phyloP scores from a whole-genome alignment of 2,113 vertebrate species.

The Caretta caretta region DNA sequence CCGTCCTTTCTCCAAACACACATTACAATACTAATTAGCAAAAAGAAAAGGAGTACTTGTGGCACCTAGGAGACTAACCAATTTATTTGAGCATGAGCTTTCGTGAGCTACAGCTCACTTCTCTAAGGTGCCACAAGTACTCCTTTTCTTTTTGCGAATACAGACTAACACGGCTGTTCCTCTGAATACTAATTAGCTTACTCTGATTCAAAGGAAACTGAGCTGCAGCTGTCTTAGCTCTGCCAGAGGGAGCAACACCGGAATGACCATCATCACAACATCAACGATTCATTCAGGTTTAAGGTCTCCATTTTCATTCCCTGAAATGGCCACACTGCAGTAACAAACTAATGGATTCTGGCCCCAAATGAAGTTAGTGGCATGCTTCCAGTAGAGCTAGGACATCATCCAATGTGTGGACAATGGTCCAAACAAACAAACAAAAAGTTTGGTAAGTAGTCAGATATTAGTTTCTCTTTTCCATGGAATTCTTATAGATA shows the following conservation, averaged over 20 bases:
- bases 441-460: background rate
- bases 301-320: background rate
- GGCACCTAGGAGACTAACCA: too few species aligned
- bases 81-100: too few species aligned
- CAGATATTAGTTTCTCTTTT: background rate
- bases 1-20: background rate
- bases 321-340: rapidly evolving
- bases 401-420: background rate
- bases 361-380: rapidly evolving
- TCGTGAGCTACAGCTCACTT: too few species aligned
- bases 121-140: too few species aligned
- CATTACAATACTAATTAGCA: background rate
- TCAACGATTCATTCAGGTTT: background rate
- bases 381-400: rapidly evolving
- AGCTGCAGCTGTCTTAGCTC: rapidly evolving
- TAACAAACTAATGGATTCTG: background rate
- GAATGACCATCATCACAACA: background rate
- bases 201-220: background rate
- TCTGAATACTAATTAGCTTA: background rate
- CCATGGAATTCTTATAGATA: background rate
- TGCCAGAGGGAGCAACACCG: background rate
- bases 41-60: too few species aligned
- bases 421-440: background rate
- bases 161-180: too few species aligned
- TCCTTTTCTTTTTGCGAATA: too few species aligned